A percentile compares a stretch with the other conserved stretches of the same genome.
These are phyloP conservation scores for Neodiprion fabricii DNA, from an alignment of 1,140 invertebrate species.

Conservation along the genomic window DNA sequence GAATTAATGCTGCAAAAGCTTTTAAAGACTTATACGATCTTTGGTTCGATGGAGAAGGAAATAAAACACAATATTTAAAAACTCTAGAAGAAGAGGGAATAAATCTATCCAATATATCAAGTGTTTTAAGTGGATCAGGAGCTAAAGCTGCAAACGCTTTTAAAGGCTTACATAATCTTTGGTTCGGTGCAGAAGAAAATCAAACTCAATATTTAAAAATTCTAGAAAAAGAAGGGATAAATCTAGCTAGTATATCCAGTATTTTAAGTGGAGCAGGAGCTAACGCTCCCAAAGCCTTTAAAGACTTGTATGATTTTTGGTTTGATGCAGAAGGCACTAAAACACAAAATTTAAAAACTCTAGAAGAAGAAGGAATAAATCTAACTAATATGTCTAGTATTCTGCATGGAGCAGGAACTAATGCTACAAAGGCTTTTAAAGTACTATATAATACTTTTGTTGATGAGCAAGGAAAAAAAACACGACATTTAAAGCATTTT, in stretches of 20 bases:
- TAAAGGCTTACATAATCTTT: slow-evolving; percentile 34
- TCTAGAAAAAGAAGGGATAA: slow-evolving; percentile 29
- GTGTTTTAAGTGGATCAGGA: slow-evolving; percentile 34
- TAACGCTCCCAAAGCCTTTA: slow-evolving; percentile 41
- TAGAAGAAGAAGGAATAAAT: slow-evolving; percentile 31
- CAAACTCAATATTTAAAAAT: slow-evolving; percentile 34
- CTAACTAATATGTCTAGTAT: slow-evolving; percentile 36
- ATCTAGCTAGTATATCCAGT: slow-evolving; percentile 24
- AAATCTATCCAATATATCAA: slow-evolving; percentile 34
- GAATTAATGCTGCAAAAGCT: slow-evolving; percentile 27
- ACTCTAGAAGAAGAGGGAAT: slow-evolving; percentile 31
- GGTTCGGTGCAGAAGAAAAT: slow-evolving; percentile 33
- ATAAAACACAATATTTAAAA: slow-evolving; percentile 37
- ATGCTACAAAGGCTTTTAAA: slow-evolving; percentile 35
- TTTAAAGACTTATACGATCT: slow-evolving; percentile 35
- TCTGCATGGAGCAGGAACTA: slow-evolving; percentile 35
- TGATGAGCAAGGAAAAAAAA: slow-evolving; percentile 40
- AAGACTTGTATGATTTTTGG: slow-evolving; percentile 40
- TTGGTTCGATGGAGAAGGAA: slow-evolving; percentile 35
- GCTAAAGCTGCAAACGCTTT: slow-evolving; percentile 30
- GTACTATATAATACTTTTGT: slow-evolving; percentile 46
- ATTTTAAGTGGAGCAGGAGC: slow-evolving; percentile 30
- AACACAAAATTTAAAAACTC: slow-evolving; percentile 35
- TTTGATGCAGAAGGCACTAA: slow-evolving; percentile 35
- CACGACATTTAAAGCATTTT: slow-evolving; percentile 41